Evolutionary conservation across 2,888 invertebrate genomes (phyloP), one percentile per base, ranked within the genome.

Genomic region (Tetropium fuscum): DNA sequence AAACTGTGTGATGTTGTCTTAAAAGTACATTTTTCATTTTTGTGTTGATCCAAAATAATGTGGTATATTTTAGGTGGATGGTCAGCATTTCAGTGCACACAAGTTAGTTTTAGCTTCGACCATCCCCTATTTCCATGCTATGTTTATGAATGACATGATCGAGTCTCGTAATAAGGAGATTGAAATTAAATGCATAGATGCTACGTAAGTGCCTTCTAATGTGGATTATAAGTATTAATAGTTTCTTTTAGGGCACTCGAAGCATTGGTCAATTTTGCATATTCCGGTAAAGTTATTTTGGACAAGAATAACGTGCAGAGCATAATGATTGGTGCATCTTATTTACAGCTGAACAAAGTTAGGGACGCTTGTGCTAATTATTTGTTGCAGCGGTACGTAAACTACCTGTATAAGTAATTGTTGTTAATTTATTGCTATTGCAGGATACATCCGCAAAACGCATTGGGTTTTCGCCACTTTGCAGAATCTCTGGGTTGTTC

Each of bases 81-180:
- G 91, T 67, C 88, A 89, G 77, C 87, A 87, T 43, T 92, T 93
- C 77, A 89, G 89, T 63, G 93, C 93, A 2, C 94, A 95, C 80
- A 86, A 93, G 70, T 88, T 95, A 64, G 92, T 95, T 10, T 82
- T 95, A 55, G 92, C 94, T 2, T 90, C 93, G 1, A 92, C 91
- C 10, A 92, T 95, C 78, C 95, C 95, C 6, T 95, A 94, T 80
- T 95, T 95, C 75, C 88, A 92, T 81, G 93, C 92, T 7, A 95
- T 95, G 95, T 95, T 95, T 77, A 91, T 92, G 18, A 89, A 90
- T 79, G 92, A 94, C 76, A 93, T 95, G 93, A 87, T 90, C 3
- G 95, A 95, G 81, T 89, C 92, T 66, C 88, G 90, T 64, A 90
- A 92, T 72, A 88, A 87, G 74, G 93, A 93, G 77, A 91, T 95